Evolutionary conservation across 2,888 invertebrate species (phyloP), one percentile per base, ranked within the genome.

Genomic region (Xanthia togata): DNA sequence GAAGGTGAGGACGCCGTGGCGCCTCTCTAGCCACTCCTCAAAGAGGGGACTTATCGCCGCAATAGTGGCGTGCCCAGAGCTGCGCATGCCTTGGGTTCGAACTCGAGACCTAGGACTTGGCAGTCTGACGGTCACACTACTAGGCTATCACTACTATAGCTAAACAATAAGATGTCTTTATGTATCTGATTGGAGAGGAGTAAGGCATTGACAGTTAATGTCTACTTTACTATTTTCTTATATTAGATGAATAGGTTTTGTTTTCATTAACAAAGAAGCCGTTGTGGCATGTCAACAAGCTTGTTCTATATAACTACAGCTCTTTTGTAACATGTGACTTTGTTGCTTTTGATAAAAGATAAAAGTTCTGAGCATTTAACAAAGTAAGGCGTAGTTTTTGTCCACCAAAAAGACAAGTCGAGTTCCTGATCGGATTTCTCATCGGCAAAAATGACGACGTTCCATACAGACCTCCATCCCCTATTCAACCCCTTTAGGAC

Each of bases 101-200:
- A 41, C 9, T 41, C 41, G 41, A 41, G 31, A 31, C 31, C 41
- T 9, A 41, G 0, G 41, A 41, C 41, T 41, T 41, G 11, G 11
- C 41, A 41, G 41, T 11, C 41, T 41, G 9, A 41, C 41, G 11
- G 41, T 41, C 41, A 41, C 9, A 11, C 41, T 9, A 41, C 41
- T 41, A 11, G 41, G 41, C 41, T 41, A 41, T 41, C 41, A 41
- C 11, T 41, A 1, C 41, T 9, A 9, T 41, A 67, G 73, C 38
- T 75, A 44, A n/a, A 71, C 38, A 59, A 53, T 73, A 76, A 79
- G 65, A 55, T 70, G 53, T 73, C 70, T 70, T 82, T 75, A 62
- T 62, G 44, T 64, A 50, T 74, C 70, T 77, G 64, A 68, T 77
- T 81, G 64, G 50, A 53, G 53, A 38, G 38, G 35, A 70, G 35